phyloP scores from a whole-genome alignment of 2,113 vertebrate species.

The Peucedramus taeniatus region DNA sequence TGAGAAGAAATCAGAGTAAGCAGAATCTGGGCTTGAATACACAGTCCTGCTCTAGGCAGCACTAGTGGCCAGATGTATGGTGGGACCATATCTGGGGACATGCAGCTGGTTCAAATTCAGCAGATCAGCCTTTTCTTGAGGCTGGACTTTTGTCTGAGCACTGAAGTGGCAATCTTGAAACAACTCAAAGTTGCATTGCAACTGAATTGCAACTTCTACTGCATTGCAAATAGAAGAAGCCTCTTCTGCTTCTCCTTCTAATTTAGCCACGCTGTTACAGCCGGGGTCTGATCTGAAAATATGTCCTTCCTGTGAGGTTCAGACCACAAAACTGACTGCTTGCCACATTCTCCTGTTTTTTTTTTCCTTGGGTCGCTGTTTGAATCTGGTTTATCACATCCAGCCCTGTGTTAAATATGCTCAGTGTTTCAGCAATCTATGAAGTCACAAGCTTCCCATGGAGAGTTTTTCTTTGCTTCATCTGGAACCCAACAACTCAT shows the following conservation, averaged over 20 bases:
- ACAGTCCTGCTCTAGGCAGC: not conserved
- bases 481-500: conserved; percentile 26
- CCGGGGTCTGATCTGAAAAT: conserved; percentile 6
- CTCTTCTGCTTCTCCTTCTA: not conserved
- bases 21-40: not conserved
- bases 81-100: not conserved
- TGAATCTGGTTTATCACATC: conserved; percentile 51
- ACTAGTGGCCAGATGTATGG: not conserved
- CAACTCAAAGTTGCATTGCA: not conserved
- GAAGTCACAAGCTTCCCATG: conserved; percentile 59
- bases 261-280: not conserved
- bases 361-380: conserved; percentile 2
- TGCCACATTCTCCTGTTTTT: conserved; percentile 50
- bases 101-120: not conserved
- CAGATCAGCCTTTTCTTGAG: not conserved
- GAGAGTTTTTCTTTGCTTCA: conserved; percentile 49
- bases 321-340: conserved; percentile 58
- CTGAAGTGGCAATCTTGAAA: not conserved
- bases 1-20: not conserved
- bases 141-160: not conserved
- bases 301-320: conserved; percentile 54
- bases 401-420: not conserved
- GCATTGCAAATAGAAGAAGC: not conserved
- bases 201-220: not conserved
- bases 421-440: conserved; percentile 38